These are phyloP conservation scores for Sinocyclocheilus maitianheensis DNA, from an alignment of 2,113 vertebrate species.

Conservation along the genomic window DNA sequence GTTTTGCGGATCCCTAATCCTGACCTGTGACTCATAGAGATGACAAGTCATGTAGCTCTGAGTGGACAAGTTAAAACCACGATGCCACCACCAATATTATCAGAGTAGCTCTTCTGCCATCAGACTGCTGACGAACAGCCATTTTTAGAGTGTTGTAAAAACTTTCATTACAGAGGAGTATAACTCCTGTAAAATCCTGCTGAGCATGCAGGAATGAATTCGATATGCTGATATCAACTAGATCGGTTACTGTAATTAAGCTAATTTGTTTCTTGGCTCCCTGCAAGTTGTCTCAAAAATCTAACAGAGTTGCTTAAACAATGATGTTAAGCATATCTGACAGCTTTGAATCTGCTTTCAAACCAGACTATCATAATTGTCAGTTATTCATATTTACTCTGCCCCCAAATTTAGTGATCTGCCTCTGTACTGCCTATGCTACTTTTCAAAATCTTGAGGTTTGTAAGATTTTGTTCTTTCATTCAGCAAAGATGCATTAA, in stretches of 20 bases:
- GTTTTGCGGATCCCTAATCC: conserved; percentile 13
- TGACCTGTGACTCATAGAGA: conserved; percentile 8
- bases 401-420: conserved; percentile 3
- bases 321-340: neutral
- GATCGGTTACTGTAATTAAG: conserved; percentile 34
- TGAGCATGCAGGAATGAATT: neutral
- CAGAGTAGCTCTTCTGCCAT: neutral
- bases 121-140: neutral
- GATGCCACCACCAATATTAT: neutral
- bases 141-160: conserved; percentile 13
- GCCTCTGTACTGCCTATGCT: neutral
- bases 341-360: neutral
- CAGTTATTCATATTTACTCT: conserved; percentile 13
- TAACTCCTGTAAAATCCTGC: neutral
- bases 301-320: neutral
- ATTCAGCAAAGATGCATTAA: no score
- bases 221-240: conserved; percentile 3
- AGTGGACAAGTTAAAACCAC: neutral
- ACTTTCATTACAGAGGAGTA: conserved; percentile 1
- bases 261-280: conserved; percentile 40
- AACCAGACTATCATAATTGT: neutral
- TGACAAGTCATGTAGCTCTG: neutral
- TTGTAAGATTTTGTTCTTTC: neutral
- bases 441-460: neutral
- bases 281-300: conserved; percentile 1